Percentiles rank a stretch among this genome's conserved stretches.
These are phyloP conservation scores for Myiopsitta monachus DNA, from an alignment of 2,113 vertebrate genomes.

Conservation along the genomic window DNA sequence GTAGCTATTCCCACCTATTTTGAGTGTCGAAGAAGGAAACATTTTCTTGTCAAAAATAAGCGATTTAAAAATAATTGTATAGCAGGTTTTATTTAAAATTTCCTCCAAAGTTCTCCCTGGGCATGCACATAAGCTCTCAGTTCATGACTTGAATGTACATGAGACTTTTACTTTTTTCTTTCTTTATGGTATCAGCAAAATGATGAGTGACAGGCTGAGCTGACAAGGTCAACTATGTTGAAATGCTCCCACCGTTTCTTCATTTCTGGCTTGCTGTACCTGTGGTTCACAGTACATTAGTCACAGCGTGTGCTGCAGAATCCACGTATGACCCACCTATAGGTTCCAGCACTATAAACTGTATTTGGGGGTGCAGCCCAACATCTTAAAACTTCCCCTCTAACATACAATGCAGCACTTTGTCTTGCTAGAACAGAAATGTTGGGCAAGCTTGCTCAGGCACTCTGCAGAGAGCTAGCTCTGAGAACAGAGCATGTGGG, in stretches of 20 bases:
- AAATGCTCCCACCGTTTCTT: not conserved
- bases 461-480: not conserved
- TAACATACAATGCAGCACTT: not conserved
- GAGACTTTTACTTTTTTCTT: not conserved
- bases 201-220: not conserved
- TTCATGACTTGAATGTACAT: not conserved
- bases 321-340: not conserved
- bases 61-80: not conserved
- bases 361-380: not conserved
- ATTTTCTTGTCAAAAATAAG: not conserved
- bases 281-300: not conserved
- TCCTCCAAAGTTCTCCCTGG: not conserved
- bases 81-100: not conserved
- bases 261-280: not conserved
- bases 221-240: not conserved
- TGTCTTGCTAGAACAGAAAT: conserved; percentile 4
- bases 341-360: not conserved
- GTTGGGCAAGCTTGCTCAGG: not conserved
- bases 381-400: not conserved
- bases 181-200: not conserved
- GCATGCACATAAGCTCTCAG: not conserved
- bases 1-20: not conserved
- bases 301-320: not conserved
- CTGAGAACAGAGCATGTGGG: rapidly evolving
- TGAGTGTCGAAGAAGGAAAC: not conserved